Percentiles rank a stretch among this genome's conserved stretches.
phyloP scores from a whole-genome alignment of 2,113 vertebrate species.

The Sander vitreus region DNA sequence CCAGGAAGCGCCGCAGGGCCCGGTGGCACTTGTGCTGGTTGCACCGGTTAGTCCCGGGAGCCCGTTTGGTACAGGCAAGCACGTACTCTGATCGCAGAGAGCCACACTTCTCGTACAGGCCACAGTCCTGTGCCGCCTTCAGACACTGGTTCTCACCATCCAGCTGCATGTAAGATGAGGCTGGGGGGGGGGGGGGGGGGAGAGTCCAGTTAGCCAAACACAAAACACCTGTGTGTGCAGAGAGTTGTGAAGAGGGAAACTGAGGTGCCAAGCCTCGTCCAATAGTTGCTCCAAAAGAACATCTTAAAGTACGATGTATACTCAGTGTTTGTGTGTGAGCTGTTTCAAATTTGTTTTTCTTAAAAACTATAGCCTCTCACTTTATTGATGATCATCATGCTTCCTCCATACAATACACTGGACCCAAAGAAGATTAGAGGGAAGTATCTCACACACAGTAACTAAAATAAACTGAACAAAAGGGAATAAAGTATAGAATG shows the following conservation, averaged over 20 bases:
- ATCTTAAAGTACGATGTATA: neutral
- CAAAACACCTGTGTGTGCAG: neutral
- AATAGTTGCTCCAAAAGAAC: neutral
- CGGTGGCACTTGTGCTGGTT: conserved; percentile 89
- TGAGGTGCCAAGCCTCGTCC: neutral
- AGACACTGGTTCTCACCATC: conserved; percentile 91
- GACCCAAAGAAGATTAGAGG: neutral
- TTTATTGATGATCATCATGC: neutral
- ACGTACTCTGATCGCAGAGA: conserved; percentile 91
- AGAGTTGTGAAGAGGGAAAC: neutral
- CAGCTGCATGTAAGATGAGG: conserved; percentile 72
- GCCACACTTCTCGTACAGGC: conserved; percentile 90
- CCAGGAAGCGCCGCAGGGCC: conserved; percentile 91
- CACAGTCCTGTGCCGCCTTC: conserved; percentile 91
- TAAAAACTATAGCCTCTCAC: neutral
- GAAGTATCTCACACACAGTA: neutral
- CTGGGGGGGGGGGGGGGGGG: conserved; percentile 25
- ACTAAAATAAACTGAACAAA: too few species aligned
- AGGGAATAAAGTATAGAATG: too few species aligned
- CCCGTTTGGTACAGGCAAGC: conserved; percentile 87
- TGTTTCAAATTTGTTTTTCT: neutral
- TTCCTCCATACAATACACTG: neutral
- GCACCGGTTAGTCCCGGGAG: conserved; percentile 79
- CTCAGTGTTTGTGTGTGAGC: neutral
- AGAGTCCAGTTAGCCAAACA: neutral